A percentile compares a stretch with the other conserved stretches of the same genome.
phyloP scores from a whole-genome alignment of 2,888 invertebrate species.

The Nephrocerus scutellatus region DNA sequence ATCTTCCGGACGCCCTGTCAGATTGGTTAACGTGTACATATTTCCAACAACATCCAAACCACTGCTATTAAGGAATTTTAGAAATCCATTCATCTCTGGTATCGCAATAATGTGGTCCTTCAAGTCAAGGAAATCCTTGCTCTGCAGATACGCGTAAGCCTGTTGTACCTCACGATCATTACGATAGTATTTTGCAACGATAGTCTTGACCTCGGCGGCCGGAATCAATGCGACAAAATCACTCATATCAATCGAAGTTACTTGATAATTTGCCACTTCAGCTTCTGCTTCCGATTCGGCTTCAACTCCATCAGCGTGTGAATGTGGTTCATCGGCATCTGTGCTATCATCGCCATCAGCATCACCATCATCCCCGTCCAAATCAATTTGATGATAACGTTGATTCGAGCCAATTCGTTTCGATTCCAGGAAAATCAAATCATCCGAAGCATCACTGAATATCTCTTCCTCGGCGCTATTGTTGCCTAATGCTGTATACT shows the following conservation, averaged over 20 bases:
- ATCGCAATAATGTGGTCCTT: conserved; percentile 33
- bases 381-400: conserved; percentile 19
- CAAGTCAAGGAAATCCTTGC: conserved; percentile 32
- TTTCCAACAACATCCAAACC: conserved; percentile 40
- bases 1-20: conserved; percentile 24
- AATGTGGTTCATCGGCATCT: neutral
- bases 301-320: conserved; percentile 3
- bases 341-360: conserved; percentile 10
- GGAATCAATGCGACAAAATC: conserved; percentile 41
- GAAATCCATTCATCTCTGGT: conserved; percentile 37
- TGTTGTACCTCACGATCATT: conserved; percentile 40
- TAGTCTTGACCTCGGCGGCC: conserved; percentile 32
- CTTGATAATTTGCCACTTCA: conserved; percentile 7
- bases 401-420: conserved; percentile 3
- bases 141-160: conserved; percentile 35
- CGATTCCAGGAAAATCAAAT: conserved; percentile 34
- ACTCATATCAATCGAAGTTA: conserved; percentile 37
- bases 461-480: no score
- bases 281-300: conserved; percentile 10
- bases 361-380: conserved; percentile 20
- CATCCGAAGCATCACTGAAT: no score
- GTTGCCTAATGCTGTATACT: no score
- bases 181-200: conserved; percentile 37
- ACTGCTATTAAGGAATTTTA: conserved; percentile 37
- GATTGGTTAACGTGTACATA: conserved; percentile 29